These are phyloP conservation scores for Ataeniobius toweri DNA, from an alignment of 2,797 vertebrate genomes.

Conservation along the genomic window DNA sequence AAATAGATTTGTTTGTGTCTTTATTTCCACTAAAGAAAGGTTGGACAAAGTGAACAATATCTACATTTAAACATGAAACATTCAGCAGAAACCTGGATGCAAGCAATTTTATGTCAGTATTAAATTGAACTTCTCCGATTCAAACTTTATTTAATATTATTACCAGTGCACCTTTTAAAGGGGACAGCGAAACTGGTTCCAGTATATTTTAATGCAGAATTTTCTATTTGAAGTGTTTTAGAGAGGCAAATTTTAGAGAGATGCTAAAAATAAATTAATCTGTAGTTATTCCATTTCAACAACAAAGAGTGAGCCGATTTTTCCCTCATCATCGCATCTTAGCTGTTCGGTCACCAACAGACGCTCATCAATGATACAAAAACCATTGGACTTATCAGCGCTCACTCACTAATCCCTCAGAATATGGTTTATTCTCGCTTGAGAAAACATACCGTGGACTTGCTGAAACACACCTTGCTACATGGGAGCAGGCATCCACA, in stretches of 20 bases:
- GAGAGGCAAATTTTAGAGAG: background rate
- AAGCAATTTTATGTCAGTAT: background rate
- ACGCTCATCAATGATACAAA: background rate
- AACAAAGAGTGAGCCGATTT: background rate
- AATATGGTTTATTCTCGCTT: background rate
- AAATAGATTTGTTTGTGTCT: background rate
- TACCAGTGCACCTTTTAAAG: background rate
- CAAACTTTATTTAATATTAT: background rate
- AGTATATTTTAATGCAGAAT: background rate
- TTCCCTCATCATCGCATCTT: background rate
- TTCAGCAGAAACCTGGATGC: background rate
- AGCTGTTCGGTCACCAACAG: background rate
- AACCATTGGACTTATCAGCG: too few species aligned
- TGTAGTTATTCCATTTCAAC: background rate
- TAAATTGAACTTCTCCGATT: background rate
- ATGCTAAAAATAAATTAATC: background rate
- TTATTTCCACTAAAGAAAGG: background rate
- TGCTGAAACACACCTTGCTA: conserved; percentile 86
- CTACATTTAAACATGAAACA: background rate
- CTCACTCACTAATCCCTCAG: background rate
- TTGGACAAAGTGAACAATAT: background rate
- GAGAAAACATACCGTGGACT: background rate
- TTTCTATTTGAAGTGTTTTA: background rate
- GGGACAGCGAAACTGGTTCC: background rate
- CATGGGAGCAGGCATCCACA: conserved; percentile 96